phyloP scores from a whole-genome alignment of 1,140 invertebrate species.

The Pachyrhynchus sulphureomaculatus region DNA sequence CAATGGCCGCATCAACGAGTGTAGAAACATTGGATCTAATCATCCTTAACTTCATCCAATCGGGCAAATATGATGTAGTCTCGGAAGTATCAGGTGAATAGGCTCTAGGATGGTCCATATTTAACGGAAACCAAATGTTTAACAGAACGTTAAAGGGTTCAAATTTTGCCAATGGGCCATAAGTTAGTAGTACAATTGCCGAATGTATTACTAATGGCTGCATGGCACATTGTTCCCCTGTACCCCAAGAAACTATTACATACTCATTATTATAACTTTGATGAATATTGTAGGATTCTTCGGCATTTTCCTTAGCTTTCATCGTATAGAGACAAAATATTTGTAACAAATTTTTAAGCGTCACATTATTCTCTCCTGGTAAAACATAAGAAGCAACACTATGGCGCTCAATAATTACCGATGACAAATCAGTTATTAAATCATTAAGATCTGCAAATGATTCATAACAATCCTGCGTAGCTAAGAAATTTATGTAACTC shows the following conservation, averaged over 20 bases:
- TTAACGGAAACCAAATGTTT: constrained; percentile 74
- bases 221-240: constrained; percentile 79
- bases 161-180: constrained; percentile 62
- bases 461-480: constrained; percentile 69
- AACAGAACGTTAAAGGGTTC: constrained; percentile 67
- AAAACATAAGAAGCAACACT: constrained; percentile 84
- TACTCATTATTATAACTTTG: constrained; percentile 65
- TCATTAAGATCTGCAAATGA: constrained; percentile 65
- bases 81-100: constrained; percentile 82
- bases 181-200: constrained; percentile 90
- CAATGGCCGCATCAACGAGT: constrained; percentile 82
- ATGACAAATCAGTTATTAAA: constrained; percentile 76
- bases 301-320: constrained; percentile 63
- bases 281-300: constrained; percentile 67
- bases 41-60: constrained; percentile 94
- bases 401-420: constrained; percentile 90
- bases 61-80: constrained; percentile 83
- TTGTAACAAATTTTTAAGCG: constrained; percentile 73
- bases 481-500: constrained; percentile 86
- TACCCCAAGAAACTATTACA: constrained; percentile 80
- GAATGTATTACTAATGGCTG: constrained; percentile 90
- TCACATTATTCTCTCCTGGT: constrained; percentile 63
- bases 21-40: constrained; percentile 81
- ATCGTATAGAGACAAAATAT: constrained; percentile 78
- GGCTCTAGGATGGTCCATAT: constrained; percentile 70